Conservation (phyloP, 2,113 vertebrate genomes). For the Dasyornis broadbenti region DNA sequence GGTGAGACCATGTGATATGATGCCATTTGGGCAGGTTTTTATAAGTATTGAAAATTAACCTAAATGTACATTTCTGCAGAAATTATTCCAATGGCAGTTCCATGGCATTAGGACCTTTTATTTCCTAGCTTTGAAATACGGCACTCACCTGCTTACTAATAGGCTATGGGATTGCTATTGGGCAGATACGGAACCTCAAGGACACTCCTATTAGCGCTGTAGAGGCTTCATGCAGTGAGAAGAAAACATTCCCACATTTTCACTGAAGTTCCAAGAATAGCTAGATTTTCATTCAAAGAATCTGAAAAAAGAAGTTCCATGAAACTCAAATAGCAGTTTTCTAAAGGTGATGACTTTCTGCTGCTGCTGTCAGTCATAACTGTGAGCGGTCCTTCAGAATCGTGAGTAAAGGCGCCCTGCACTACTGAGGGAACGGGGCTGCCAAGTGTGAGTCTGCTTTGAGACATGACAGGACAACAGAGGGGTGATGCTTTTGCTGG, state of each 20-base stretch:
- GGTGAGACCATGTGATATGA: not conserved
- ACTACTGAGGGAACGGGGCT: rapidly evolving
- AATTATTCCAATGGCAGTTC: not conserved
- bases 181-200: not conserved
- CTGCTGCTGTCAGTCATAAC: not conserved
- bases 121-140: not conserved
- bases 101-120: not conserved
- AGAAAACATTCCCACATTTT: not conserved
- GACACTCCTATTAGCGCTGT: not conserved
- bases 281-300: not conserved
- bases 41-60: not conserved
- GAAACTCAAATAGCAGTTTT: not conserved
- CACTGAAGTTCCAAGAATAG: not conserved
- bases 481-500: not conserved
- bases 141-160: not conserved
- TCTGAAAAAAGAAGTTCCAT: not conserved
- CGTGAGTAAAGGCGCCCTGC: not conserved
- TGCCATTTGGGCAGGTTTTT: not conserved
- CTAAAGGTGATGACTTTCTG: not conserved
- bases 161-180: not conserved
- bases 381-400: not conserved
- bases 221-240: not conserved
- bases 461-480: not conserved
- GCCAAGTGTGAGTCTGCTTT: not conserved
- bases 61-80: not conserved